These are phyloP conservation scores for Aphodius granarius DNA, from an alignment of 2,888 invertebrate genomes.

Conservation along the genomic window DNA sequence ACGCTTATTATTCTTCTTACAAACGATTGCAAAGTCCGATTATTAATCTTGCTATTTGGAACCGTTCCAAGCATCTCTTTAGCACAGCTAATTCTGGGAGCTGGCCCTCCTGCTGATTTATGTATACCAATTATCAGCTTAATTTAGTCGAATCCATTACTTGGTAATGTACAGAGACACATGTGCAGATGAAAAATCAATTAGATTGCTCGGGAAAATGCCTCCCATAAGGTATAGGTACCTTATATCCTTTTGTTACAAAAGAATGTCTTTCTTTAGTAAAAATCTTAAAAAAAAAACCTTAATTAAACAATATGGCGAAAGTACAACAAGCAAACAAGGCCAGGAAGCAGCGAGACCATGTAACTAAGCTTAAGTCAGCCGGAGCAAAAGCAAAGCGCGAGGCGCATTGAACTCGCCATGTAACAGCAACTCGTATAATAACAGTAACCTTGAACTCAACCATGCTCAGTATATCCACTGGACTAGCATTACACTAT, in stretches of 20 bases:
- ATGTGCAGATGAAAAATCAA: no score
- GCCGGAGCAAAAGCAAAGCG: neutral
- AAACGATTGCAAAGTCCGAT: neutral
- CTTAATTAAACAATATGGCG: constrained; percentile 3
- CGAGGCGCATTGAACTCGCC: constrained; percentile 5
- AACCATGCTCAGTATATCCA: neutral
- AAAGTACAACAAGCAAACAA: constrained; percentile 1
- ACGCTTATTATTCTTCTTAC: neutral
- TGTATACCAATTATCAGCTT: neutral
- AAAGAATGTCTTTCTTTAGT: no score
- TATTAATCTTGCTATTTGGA: neutral
- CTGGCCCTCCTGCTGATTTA: neutral
- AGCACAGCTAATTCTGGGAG: neutral
- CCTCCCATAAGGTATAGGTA: no score
- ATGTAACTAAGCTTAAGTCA: constrained; percentile 3
- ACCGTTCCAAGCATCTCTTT: neutral
- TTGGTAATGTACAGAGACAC: neutral
- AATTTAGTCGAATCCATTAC: neutral
- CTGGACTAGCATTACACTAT: neutral
- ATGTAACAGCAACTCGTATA: neutral
- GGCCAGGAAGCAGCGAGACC: constrained; percentile 6
- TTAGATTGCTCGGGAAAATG: no score
- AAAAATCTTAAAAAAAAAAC: neutral
- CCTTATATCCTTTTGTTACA: no score
- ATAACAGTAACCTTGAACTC: constrained; percentile 1